These are phyloP conservation scores for Drosophila bocki DNA, from an alignment of 1,140 invertebrate species.

Conservation along the genomic window DNA sequence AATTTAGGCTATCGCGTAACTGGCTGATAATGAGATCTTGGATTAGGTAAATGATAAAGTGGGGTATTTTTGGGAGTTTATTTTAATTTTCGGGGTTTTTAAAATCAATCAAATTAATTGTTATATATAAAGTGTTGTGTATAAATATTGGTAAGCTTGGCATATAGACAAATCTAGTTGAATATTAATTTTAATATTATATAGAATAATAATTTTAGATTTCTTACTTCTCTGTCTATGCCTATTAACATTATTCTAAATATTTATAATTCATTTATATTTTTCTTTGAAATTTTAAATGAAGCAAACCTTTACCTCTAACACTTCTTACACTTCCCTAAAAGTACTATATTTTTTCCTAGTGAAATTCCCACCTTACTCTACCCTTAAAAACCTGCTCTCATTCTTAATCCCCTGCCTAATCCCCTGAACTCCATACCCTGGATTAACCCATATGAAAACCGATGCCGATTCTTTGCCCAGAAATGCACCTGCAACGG, in stretches of 20 bases:
- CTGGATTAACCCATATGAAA: constrained; percentile 10
- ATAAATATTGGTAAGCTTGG: no score
- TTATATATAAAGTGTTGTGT: neutral
- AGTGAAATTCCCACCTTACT: rapidly evolving
- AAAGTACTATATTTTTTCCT: neutral
- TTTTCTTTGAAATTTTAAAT: no score
- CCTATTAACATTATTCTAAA: no score
- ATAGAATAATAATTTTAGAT: no score
- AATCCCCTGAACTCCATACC: constrained; percentile 9
- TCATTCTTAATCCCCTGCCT: neutral
- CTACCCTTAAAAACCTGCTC: no score
- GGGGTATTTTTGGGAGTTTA: neutral
- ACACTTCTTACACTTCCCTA: neutral
- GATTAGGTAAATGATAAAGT: neutral
- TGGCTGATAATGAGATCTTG: neutral
- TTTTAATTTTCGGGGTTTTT: neutral
- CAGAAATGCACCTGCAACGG: constrained; percentile 55
- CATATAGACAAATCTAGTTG: no score
- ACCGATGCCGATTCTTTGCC: constrained; percentile 15
- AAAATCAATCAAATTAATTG: neutral
- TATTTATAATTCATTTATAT: no score
- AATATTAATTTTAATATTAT: neutral
- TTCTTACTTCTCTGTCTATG: no score
- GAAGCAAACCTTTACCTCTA: neutral
- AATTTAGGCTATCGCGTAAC: constrained; percentile 13